Evolutionary conservation across 2,888 invertebrate species (phyloP).

Genomic region (Scaptomyza caliginosa): DNA sequence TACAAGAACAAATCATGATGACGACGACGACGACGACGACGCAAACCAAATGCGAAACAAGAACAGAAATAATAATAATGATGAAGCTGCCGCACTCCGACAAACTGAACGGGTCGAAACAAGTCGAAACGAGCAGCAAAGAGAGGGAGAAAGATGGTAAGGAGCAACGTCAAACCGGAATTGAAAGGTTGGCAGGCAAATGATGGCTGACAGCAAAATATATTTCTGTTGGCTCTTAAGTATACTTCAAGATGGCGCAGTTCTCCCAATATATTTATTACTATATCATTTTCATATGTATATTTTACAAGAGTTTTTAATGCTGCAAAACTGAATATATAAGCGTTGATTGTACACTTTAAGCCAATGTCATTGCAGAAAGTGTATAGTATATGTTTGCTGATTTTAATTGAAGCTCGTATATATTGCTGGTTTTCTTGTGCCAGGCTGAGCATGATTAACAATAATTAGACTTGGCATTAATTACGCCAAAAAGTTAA

Average conservation of each 20-base stretch:
- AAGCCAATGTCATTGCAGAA: constrained; percentile 28
- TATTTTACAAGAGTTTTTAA: background rate
- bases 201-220: constrained; percentile 63
- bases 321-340: background rate
- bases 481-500: constrained; percentile 83
- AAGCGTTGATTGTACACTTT: background rate
- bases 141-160: background rate
- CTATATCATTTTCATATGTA: no score
- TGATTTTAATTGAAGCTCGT: constrained; percentile 81
- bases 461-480: constrained; percentile 83
- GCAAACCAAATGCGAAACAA: constrained; percentile 50
- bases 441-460: constrained; percentile 81
- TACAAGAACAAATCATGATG: constrained; percentile 52
- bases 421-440: constrained; percentile 62
- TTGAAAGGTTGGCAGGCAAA: constrained; percentile 53
- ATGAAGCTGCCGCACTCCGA: constrained; percentile 79
- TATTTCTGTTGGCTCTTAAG: constrained; percentile 41
- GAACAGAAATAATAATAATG: constrained; percentile 60
- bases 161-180: constrained; percentile 13
- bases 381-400: constrained; percentile 51
- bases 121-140: constrained; percentile 29
- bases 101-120: constrained; percentile 69
- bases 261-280: background rate
- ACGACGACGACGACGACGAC: constrained; percentile 68
- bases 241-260: constrained; percentile 76